Base-by-base conservation (phyloP, 2,888 invertebrate species). In the Cheiracanthium punctorium region DNA sequence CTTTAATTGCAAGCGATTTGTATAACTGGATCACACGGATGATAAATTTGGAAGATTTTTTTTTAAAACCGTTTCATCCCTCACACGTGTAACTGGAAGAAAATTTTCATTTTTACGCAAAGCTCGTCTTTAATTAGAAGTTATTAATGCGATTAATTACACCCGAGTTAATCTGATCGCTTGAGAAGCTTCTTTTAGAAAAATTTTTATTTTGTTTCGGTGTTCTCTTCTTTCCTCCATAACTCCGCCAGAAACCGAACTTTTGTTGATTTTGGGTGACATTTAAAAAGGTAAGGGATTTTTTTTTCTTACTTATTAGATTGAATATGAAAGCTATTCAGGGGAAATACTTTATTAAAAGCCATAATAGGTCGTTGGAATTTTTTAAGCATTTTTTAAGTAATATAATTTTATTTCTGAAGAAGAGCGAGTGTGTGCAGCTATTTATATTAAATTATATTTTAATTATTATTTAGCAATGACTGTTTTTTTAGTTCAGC, bases 101-200 rank as follows among this genome's bases (percentile, higher is more conserved):
- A 65, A 65, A 85, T 79, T 72, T 70, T 79, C 74, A 85, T 85
- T 85, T 85, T 85, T 85, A 85, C 79, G 84, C 79, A 43, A 30
- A 79, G 65, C 84, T 74, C 84, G 79, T 73, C 84, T 85, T 85
- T 85, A 85, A 85, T 85, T 85, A 85, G 84, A 85, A 85, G 84
- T 85, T 85, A 85, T 85, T 85, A 85, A 85, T 85, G 79, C 84
- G 84, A 85, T 85, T 85, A 85, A 85, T 85, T 85, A 85, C 79
- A 74, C 69, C 32, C 79, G 74, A 85, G 79, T 85, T 85, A 85
- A 85, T 79, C 73, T 74, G 79, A 79, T 85, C 84, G 84, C 84
- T 82, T 77, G 76, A 76, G 70, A 32, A 74, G 84, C 43, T 85
- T 74, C 79, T 85, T 85, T 77, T 75, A 48, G 65, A 24, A 33